Base-by-base conservation (phyloP, 2,113 vertebrate species). In the Apus apus region DNA sequence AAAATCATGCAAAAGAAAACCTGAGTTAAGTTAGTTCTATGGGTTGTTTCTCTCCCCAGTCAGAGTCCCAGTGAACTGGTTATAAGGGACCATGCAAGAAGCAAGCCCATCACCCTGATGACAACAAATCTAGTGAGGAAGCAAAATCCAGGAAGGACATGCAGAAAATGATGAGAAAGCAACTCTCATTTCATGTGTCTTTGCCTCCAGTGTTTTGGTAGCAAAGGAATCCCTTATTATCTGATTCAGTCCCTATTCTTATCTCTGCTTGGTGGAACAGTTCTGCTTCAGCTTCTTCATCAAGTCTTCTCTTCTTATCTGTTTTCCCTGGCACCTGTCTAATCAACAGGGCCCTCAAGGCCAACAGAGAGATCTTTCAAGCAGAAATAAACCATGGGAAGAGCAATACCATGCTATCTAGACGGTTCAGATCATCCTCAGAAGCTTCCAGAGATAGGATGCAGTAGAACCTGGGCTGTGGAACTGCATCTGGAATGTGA, bases 401-500 rank as follows among this genome's bases (percentile, higher is more conserved):
- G 12, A 43, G 40, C 40, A 18, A 19, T 97, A 99, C 99, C 98
- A 89, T 98, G 97, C 96, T 96, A 92, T 99, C 99, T 5, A 99
- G 98, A 67, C 99, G 98, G 96, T 98, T 99, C 91, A 99, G 97
- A 76, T 99, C 99, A 90, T 99, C 99, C 87, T 99, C 99, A 48
- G 99, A 99, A 8, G 98, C 98, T 95, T 99, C 99, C 27, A 98
- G 99, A 23, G 99, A 99, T 10, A 99, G 98, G 92, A 99, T 98
- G 56, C 99, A 99, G 98, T 99, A 99, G 98, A 99, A 99, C 82
- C 99, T 99, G 54, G 99, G 99, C 74, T 99, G 99, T n/a, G 97
- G 97, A 38, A 96, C 98, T 23, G 98, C 95, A 85, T 99, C 99
- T 99, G 96, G 67, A 93, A 97, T 2, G 17, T 1, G 57, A 95